Evolutionary conservation across 35 echinoderm and acorn worm genomes (phyloP).

Genomic region (Apostichopus parvimensis): DNA sequence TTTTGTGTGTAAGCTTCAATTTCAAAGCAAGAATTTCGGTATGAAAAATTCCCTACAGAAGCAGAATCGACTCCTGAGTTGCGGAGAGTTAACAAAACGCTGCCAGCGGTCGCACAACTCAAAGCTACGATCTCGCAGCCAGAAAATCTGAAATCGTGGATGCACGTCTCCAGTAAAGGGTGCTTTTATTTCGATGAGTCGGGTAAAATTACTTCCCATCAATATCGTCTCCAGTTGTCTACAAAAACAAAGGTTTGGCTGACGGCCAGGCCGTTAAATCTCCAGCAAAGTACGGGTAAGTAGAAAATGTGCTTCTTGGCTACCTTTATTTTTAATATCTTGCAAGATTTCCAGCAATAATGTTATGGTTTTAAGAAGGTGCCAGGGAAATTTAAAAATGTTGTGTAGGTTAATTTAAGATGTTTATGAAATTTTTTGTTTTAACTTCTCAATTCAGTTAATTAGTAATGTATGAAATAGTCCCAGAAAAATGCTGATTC

Average conservation of each 20-base stretch:
- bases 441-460: too few relatives aligned
- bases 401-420: too few relatives aligned
- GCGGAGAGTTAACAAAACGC: neutral
- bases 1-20: too few relatives aligned
- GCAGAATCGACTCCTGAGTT: neutral
- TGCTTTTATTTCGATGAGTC: conserved; percentile 91
- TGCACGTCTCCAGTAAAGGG: conserved; percentile 83
- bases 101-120: conserved; percentile 61
- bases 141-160: conserved; percentile 80
- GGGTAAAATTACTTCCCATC: conserved; percentile 74
- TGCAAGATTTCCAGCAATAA: too few relatives aligned
- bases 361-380: too few relatives aligned
- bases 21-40: too few relatives aligned
- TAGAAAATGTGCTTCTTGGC: neutral
- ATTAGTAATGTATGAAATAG: too few relatives aligned
- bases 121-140: conserved; percentile 69
- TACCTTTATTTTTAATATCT: too few relatives aligned
- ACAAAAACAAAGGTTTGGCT: conserved; percentile 80
- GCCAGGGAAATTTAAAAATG: too few relatives aligned
- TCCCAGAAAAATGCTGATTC: too few relatives aligned
- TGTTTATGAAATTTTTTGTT: too few relatives aligned
- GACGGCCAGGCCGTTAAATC: conserved; percentile 70
- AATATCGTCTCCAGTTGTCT: conserved; percentile 82
- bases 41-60: neutral
- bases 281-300: conserved; percentile 31